Conservation (phyloP, 2,888 invertebrate genomes). For the Lepidochitona cinerea region DNA sequence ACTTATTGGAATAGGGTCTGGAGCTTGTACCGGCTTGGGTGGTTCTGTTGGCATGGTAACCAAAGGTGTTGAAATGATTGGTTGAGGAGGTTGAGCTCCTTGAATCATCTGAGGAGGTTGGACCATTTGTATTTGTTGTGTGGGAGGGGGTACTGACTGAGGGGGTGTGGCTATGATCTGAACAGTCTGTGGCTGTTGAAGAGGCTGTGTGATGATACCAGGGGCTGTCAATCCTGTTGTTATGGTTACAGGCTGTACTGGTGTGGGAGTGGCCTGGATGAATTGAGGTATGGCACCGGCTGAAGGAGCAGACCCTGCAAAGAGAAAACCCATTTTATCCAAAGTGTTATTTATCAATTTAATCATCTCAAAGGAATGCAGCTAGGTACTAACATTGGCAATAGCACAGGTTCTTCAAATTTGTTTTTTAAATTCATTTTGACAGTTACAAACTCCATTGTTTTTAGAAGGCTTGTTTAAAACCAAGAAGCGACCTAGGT, state of each 20-base stretch:
- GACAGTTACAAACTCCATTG: too few relatives aligned
- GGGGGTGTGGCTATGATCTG: neutral
- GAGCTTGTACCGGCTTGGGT: slow-evolving; percentile 27
- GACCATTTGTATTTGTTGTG: neutral
- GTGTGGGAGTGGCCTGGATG: neutral
- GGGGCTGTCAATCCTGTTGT: slow-evolving; percentile 38
- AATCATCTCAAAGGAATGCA: too few relatives aligned
- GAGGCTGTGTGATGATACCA: slow-evolving; percentile 17
- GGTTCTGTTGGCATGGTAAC: slow-evolving; percentile 26
- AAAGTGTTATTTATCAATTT: too few relatives aligned
- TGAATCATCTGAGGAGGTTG: neutral
- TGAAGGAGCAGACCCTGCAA: neutral
- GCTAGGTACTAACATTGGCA: too few relatives aligned
- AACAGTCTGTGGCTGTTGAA: slow-evolving; percentile 13
- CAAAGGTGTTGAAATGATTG: neutral
- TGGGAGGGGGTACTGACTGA: slow-evolving; percentile 9
- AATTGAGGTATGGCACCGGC: neutral
- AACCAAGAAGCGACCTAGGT: too few relatives aligned
- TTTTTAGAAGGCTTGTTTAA: too few relatives aligned
- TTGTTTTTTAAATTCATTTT: too few relatives aligned
- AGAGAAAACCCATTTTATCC: too few relatives aligned
- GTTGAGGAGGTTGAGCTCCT: slow-evolving; percentile 10
- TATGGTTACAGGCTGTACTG: slow-evolving; percentile 7
- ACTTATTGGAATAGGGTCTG: slow-evolving; percentile 17
- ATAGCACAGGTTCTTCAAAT: too few relatives aligned